phyloP scores from a whole-genome alignment of 2,113 vertebrate genomes.

The Pithys albifrons region DNA sequence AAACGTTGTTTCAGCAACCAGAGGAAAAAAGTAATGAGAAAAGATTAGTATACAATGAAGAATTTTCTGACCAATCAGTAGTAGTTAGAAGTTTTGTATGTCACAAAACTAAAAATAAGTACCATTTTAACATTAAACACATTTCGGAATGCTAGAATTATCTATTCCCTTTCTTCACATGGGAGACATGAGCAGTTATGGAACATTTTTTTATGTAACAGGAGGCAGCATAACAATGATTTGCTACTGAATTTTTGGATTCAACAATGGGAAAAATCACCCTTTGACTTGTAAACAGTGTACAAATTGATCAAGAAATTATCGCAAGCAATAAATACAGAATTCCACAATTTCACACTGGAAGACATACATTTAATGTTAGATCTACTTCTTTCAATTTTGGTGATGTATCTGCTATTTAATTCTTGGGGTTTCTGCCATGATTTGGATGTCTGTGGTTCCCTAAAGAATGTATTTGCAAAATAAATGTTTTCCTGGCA shows the following conservation, averaged over 20 bases:
- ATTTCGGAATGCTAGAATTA: background rate
- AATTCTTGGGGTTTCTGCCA: background rate
- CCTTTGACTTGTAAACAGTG: background rate
- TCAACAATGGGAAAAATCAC: background rate
- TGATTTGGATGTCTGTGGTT: background rate
- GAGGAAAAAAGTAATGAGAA: background rate
- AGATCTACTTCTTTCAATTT: background rate
- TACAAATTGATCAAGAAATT: background rate
- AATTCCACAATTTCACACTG: background rate
- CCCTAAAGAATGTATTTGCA: background rate
- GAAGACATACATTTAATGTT: background rate
- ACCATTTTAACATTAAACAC: background rate
- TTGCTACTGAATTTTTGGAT: background rate
- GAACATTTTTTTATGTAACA: background rate
- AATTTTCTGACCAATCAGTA: background rate
- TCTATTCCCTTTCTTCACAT: background rate
- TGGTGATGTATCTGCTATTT: background rate
- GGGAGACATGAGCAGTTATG: background rate
- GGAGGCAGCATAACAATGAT: background rate
- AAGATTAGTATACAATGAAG: accelerated
- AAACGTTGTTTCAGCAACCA: background rate
- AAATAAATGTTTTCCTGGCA: background rate
- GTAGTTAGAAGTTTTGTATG: background rate
- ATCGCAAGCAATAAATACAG: background rate
- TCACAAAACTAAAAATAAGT: background rate